phyloP scores from a whole-genome alignment of 1,140 invertebrate species.

The Lerema accius region DNA sequence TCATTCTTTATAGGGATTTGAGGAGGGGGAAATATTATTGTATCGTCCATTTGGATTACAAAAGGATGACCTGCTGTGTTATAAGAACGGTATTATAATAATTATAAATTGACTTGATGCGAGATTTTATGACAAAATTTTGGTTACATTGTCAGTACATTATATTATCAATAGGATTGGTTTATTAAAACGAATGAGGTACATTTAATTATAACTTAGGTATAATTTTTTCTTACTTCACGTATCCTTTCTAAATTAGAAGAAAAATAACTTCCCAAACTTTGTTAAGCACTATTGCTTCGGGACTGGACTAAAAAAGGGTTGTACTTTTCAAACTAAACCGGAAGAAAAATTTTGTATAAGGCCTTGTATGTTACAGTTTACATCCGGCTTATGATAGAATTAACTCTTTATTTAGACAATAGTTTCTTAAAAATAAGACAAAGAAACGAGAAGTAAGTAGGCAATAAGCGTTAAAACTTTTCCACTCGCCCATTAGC shows the following conservation, averaged over 20 bases:
- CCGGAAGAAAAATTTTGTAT: too few species aligned
- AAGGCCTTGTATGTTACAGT: background rate
- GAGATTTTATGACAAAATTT: too few species aligned
- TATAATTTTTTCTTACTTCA: too few species aligned
- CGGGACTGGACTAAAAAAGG: too few species aligned
- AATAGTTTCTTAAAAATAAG: conserved; percentile 19
- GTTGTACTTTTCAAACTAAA: too few species aligned
- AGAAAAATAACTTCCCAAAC: too few species aligned
- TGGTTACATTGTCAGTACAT: too few species aligned
- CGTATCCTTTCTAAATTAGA: too few species aligned
- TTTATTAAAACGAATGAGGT: too few species aligned
- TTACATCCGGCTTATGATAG: background rate
- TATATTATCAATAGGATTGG: too few species aligned
- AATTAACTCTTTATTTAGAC: background rate
- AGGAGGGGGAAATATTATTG: conserved; percentile 25
- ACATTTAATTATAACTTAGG: too few species aligned
- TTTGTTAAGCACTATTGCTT: too few species aligned
- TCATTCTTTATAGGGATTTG: conserved; percentile 26
- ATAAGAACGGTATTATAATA: conserved; percentile 4
- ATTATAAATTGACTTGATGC: background rate
- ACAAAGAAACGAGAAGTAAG: conserved; percentile 20
- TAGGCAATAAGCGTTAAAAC: conserved; percentile 32
- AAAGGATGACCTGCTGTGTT: conserved; percentile 24
- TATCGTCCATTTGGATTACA: conserved; percentile 22
- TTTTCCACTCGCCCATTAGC: conserved; percentile 28